phyloP scores from a whole-genome alignment of 2,797 vertebrate genomes.

The Pseudocheirus occidentalis region DNA sequence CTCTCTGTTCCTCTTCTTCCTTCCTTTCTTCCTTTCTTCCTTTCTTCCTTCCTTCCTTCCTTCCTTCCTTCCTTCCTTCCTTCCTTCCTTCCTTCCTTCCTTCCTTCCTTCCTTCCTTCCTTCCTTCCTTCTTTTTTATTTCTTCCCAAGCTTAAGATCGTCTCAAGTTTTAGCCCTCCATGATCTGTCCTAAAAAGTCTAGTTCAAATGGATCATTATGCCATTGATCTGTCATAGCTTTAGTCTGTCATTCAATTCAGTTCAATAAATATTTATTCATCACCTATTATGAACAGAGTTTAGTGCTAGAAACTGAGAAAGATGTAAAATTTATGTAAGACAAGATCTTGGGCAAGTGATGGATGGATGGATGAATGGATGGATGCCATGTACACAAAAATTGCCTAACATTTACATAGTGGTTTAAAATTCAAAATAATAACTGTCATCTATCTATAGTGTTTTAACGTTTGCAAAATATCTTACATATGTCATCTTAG shows the following conservation, averaged over 20 bases:
- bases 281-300: not conserved
- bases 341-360: not conserved
- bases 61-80: not conserved
- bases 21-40: no score
- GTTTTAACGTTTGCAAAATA: not conserved
- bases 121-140: not conserved
- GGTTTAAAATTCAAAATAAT: not conserved
- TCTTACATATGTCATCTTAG: not conserved
- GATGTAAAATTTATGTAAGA: not conserved
- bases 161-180: not conserved
- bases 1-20: no score
- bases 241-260: not conserved
- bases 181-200: not conserved
- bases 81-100: no score
- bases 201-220: not conserved
- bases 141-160: not conserved
- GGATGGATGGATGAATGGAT: not conserved
- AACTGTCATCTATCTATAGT: not conserved
- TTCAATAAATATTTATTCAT: not conserved
- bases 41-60: not conserved
- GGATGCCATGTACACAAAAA: not conserved
- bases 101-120: not conserved
- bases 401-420: not conserved
- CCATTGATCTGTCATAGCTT: not conserved
- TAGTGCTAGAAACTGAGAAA: not conserved